phyloP scores from a whole-genome alignment of 2,113 vertebrate species.

The Pardalotus punctatus region DNA sequence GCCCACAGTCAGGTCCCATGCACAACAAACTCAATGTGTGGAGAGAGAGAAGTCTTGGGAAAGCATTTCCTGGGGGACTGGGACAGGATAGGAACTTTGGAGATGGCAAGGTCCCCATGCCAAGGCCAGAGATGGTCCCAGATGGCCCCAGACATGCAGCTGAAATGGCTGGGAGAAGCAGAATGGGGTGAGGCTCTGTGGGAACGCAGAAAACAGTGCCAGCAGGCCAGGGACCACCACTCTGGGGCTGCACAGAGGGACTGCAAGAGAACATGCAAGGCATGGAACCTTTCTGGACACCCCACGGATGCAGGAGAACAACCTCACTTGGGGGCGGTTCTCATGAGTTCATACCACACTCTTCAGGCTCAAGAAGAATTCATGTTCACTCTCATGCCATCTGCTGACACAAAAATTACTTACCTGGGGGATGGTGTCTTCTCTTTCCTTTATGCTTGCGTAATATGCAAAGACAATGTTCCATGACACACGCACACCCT shows the following conservation, averaged over 20 bases:
- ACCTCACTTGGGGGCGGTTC: fast-evolving
- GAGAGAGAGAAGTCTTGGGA: neutral
- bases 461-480: neutral
- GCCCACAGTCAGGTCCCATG: neutral
- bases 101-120: neutral
- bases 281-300: neutral
- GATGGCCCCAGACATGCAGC: fast-evolving
- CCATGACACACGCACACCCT: neutral
- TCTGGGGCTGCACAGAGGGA: neutral
- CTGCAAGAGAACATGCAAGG: neutral
- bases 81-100: neutral
- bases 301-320: fast-evolving
- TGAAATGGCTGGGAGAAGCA: fast-evolving
- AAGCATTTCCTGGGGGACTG: neutral
- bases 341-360: neutral
- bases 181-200: fast-evolving
- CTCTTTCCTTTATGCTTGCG: neutral
- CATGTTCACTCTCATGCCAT: neutral
- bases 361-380: neutral
- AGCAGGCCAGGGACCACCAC: neutral
- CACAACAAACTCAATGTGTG: neutral
- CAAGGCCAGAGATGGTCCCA: neutral
- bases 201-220: neutral
- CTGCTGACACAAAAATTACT: neutral
- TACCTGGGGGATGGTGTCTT: neutral